Evolutionary conservation across 2,888 invertebrate species (phyloP), one percentile per base, ranked within the genome.

Genomic region (Leucophenga maculata): DNA sequence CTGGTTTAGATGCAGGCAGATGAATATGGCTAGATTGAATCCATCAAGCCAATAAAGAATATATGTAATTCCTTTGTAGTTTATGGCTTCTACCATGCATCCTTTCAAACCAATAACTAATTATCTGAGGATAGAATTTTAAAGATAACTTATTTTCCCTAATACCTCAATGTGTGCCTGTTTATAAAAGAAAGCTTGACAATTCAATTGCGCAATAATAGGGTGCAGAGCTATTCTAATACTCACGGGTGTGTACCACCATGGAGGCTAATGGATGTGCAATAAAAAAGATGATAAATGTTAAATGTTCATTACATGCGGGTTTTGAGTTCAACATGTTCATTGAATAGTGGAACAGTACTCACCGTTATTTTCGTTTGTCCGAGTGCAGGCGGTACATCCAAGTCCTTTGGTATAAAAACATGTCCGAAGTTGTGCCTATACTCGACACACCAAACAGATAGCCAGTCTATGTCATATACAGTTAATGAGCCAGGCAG

Each of bases 221-320:
- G 54, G 14, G 22, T 26, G 26, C 22, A 18, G 26, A n/a, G 8
- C 55, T 72, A 69, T 26, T 66, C 79, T 79, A 83, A 85, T 92
- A 94, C 95, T 95, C 91, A 96, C 96, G 88, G 95, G 95, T 89
- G 94, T 94, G 90, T 96, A 96, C 96, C 95, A 96, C 95, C 95
- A 96, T 85, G 94, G 93, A 87, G 96, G 96, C 96, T 96, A 86
- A 85, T 82, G 85, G 80, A 76, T 78, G 77, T 39, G 39, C 39
- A 39, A 39, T 82, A 80, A 79, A 77, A 79, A 72, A 16, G 59
- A 32, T 67, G 26, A 22, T 50, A 65, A 57, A 67, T 67, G 67
- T 65, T 13, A 57, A 55, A 13, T n/a, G 9, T 16, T 13, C 3
- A 18, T 32, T 57, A 57, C n/a, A 50, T 50, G 13, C 31, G 22